Evolutionary conservation across 2,888 invertebrate species (phyloP), one percentile per base, ranked within the genome.

Genomic region (Phengaris alcon): DNA sequence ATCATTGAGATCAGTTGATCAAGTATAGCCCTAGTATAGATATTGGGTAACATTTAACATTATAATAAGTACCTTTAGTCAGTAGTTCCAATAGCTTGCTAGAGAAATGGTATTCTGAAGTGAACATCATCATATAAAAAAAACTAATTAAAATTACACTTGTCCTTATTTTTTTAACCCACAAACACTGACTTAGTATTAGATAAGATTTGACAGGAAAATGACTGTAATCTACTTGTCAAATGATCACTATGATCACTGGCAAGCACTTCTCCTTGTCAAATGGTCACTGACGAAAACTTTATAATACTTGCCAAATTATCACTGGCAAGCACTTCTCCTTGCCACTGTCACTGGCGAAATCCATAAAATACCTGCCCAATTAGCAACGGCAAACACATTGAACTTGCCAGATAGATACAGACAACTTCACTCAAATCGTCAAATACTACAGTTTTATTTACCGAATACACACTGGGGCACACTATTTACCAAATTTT

Each of bases 71-170:
- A 90, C 93, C 93, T 92, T 85, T 89, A 7, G 93, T 93, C n/a
- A 93, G 82, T 74, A 93, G 84, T 79, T 92, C 91, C 79, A 92
- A 80, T 6, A 93, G 79, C 83, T 93, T 93, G 79, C 92, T 92
- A 9, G 93, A 93, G 81, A 93, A 93, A 83, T 91, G 93, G 82
- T 90, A 93, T 77, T 91, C 92, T 59, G 89, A 86, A 13, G 82
- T 83, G 77, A 91, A 90, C 91, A 93, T 91, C 77, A 69, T 77
- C 13, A 46, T 68, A 75, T 57, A 75, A 76, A 75, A 76, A 68
- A 54, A 73, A 46, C 51, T 75, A 4, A 72, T 44, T 9, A 55
- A 70, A 52, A 73, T 75, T 64, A 76, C 75, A 78, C 78, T 81
- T 6, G 9, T 15, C 3, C 13, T 55, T n/a, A 55, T 0, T 54